Base-by-base conservation (phyloP, 2,888 invertebrate species). In the Achlya flavicornis region DNA sequence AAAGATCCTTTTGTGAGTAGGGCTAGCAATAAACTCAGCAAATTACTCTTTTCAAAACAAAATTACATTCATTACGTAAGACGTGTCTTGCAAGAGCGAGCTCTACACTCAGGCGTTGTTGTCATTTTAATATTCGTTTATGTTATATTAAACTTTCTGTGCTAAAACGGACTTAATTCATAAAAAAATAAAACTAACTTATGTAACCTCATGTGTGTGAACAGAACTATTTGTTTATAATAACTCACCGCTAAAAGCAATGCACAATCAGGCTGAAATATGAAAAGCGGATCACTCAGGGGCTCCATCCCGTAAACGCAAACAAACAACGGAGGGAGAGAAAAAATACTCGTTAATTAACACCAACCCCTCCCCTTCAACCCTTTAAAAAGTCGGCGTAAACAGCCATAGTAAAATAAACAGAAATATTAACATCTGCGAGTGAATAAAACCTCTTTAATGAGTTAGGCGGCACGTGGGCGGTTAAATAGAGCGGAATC, bases 211-310 rank as follows among this genome's bases (percentile, higher is more conserved):
- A 26, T 26, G 2, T 26, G 26, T 26, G 26, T 26, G n/a, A 48
- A 7, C 4, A 7, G 16, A 48, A 16, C 16, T 48, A 4, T 48
- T 48, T 14, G 4, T 48, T 16, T 48, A 48, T 16, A 48, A 48
- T 48, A 48, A 16, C 48, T 48, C 48, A 48, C 48, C 48, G 48
- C 48, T 48, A 48, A 19, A 53, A 53, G 19, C 53, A 53, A 19
- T 8, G 53, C 19, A 53, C 19, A 53, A 19, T 53, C 16, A 53
- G 19, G 19, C 14, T 53, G 53, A 53, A 53, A 53, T 53, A 19
- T 53, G 53, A 53, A 53, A 53, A 53, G 53, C 53, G 53, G 53
- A 53, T 53, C 53, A 53, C 53, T 53, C 53, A 16, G 16, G 48
- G 48, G 53, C 19, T 53, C 7, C 53, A 53, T 53, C 10, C 19